Percentiles rank a stretch among this genome's conserved stretches.
Evolutionary conservation across 2,888 invertebrate genomes (phyloP).

Genomic region (Dynastes hyllus): DNA sequence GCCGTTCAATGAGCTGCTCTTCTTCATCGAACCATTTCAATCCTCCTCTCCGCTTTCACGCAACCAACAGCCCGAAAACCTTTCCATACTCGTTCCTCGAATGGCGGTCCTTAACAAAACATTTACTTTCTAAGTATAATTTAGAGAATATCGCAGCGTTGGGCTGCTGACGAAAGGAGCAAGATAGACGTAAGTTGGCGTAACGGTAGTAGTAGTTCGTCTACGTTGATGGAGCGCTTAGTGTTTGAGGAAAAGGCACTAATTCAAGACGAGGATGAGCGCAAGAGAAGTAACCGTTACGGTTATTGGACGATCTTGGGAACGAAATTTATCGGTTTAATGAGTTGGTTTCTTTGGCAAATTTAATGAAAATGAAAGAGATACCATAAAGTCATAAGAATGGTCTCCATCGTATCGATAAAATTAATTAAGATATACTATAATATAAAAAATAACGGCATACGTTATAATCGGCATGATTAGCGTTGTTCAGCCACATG

Average conservation of each 20-base stretch:
- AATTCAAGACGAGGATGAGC: neutral
- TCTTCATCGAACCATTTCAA: conserved; percentile 12
- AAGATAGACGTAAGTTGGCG: neutral
- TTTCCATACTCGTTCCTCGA: neutral
- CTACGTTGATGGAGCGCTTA: neutral
- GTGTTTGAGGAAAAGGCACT: neutral
- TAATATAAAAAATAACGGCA: too few species aligned
- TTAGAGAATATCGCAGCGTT: conserved; percentile 12
- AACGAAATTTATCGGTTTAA: neutral
- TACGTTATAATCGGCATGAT: too few species aligned
- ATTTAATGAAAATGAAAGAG: too few species aligned
- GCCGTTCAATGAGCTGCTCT: neutral
- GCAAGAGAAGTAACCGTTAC: neutral
- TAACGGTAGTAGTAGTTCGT: neutral
- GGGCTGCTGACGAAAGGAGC: neutral
- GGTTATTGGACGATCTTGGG: neutral
- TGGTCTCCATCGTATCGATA: too few species aligned
- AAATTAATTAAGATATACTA: too few species aligned
- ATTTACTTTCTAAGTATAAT: conserved; percentile 40
- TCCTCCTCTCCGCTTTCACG: too few species aligned
- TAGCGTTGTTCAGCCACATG: too few species aligned
- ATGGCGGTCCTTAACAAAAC: conserved; percentile 35
- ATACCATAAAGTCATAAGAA: too few species aligned
- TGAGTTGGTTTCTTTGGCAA: neutral
- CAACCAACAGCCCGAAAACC: conserved; percentile 34